A percentile compares a stretch with the other conserved stretches of the same genome.
Evolutionary conservation across 2,113 vertebrate genomes (phyloP).

Genomic region (Alouatta palliata): DNA sequence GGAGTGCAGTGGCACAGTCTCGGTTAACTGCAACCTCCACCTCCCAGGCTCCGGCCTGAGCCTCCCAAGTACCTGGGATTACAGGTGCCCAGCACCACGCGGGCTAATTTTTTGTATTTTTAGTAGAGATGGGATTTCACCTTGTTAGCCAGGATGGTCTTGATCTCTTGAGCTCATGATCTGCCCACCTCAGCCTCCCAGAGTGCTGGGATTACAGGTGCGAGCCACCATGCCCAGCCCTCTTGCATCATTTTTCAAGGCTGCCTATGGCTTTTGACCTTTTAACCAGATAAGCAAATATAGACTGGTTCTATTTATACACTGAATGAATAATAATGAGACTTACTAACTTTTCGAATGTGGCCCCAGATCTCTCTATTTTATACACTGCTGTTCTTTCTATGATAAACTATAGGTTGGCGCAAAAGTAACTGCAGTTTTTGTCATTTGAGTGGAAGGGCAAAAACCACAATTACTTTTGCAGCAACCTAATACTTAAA

Average conservation of each 20-base stretch:
- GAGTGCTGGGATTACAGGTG: too few relatives aligned
- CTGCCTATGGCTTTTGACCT: background rate
- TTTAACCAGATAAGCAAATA: background rate
- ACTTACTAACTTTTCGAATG: background rate
- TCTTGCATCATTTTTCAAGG: background rate
- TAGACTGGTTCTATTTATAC: background rate
- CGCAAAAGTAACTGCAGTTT: too few relatives aligned
- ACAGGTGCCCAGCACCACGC: too few relatives aligned
- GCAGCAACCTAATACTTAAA: background rate
- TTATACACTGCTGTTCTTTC: background rate
- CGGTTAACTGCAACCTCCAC: background rate
- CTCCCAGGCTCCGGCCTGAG: background rate
- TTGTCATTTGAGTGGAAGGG: too few relatives aligned
- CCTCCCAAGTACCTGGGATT: background rate
- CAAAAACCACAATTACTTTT: too few relatives aligned
- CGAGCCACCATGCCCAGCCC: rapidly evolving
- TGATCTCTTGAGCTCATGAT: background rate
- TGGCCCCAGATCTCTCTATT: background rate
- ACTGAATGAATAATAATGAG: background rate
- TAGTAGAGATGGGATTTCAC: too few relatives aligned
- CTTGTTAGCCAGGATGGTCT: too few relatives aligned
- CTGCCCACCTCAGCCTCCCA: background rate
- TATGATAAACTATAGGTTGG: background rate
- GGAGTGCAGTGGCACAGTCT: background rate
- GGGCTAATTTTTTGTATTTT: too few relatives aligned